Conservation (phyloP, 2,888 invertebrate species). For the Thumatha senex region DNA sequence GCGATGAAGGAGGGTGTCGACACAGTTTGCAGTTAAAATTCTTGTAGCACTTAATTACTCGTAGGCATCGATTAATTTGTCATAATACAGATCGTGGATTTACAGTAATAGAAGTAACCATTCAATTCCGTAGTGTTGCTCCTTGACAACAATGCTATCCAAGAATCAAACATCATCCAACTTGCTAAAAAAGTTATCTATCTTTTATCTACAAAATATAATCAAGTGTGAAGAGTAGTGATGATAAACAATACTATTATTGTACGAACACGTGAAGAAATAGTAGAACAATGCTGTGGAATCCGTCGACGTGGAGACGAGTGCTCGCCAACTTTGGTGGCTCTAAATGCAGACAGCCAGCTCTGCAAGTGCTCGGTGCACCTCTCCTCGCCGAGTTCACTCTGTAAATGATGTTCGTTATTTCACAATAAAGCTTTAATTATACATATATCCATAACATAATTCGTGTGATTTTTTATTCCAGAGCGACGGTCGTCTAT, state of each 20-base stretch:
- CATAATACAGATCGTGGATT: no score
- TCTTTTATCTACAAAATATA: neutral
- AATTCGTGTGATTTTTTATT: neutral
- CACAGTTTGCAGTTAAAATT: neutral
- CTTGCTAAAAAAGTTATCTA: neutral
- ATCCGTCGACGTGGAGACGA: neutral
- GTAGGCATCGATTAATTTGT: no score
- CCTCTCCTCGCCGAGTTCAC: neutral
- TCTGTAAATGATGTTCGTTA: neutral
- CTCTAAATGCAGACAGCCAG: neutral
- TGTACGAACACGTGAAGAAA: neutral
- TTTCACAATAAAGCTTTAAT: neutral
- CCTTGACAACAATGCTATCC: neutral
- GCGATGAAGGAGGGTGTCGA: neutral
- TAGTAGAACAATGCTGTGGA: neutral
- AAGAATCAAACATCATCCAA: neutral
- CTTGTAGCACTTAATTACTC: neutral
- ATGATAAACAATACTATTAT: neutral
- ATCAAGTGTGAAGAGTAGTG: neutral
- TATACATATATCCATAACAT: no score
- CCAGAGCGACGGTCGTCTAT: conserved; percentile 5
- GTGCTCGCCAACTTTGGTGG: neutral
- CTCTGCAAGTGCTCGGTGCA: neutral
- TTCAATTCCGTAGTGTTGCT: neutral
- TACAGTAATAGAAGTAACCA: no score